phyloP scores from a whole-genome alignment of 1,140 invertebrate genomes.

The Drosophila athabasca region DNA sequence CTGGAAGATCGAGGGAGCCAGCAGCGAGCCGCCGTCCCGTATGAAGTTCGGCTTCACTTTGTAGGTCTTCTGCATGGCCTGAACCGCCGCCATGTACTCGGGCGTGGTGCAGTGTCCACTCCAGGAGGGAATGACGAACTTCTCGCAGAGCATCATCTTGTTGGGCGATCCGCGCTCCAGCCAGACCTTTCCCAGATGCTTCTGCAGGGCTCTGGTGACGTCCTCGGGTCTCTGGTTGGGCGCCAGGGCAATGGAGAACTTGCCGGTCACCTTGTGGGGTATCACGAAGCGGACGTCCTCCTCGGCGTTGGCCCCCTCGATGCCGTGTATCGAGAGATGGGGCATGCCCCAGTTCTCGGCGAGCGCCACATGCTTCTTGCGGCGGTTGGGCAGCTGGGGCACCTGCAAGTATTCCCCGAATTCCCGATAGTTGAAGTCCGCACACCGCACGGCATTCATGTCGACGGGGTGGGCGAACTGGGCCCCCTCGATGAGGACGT shows the following conservation, averaged over 20 bases:
- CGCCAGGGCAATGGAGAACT: slow-evolving; percentile 97
- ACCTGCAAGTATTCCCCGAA: slow-evolving; percentile 87
- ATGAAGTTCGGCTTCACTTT: slow-evolving; percentile 89
- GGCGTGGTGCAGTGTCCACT: slow-evolving; percentile 94
- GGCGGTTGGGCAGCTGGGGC: slow-evolving; percentile 88
- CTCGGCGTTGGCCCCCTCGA: slow-evolving; percentile 92
- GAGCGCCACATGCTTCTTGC: slow-evolving; percentile 89
- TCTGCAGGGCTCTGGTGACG: slow-evolving; percentile 88
- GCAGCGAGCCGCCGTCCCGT: slow-evolving; percentile 34
- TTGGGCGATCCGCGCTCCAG: slow-evolving; percentile 91
- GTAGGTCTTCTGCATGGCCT: slow-evolving; percentile 94
- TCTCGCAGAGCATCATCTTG: slow-evolving; percentile 87
- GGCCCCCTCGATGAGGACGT: slow-evolving; percentile 88
- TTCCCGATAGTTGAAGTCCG: slow-evolving; percentile 32
- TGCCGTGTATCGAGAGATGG: slow-evolving; percentile 94
- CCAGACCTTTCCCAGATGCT: slow-evolving; percentile 89
- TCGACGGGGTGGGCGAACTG: slow-evolving; percentile 85
- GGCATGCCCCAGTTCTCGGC: slow-evolving; percentile 95
- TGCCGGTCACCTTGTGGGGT: slow-evolving; percentile 95
- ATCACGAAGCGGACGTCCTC: slow-evolving; percentile 97
- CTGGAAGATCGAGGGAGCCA: slow-evolving; percentile 32
- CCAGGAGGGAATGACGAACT: slow-evolving; percentile 89
- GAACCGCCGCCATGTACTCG: slow-evolving; percentile 93
- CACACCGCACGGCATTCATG: slow-evolving; percentile 1
- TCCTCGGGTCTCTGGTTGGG: slow-evolving; percentile 93